A percentile compares a stretch with the other conserved stretches of the same genome.
Conservation (phyloP, 2,113 vertebrate species). For the Arenaria interpres region DNA sequence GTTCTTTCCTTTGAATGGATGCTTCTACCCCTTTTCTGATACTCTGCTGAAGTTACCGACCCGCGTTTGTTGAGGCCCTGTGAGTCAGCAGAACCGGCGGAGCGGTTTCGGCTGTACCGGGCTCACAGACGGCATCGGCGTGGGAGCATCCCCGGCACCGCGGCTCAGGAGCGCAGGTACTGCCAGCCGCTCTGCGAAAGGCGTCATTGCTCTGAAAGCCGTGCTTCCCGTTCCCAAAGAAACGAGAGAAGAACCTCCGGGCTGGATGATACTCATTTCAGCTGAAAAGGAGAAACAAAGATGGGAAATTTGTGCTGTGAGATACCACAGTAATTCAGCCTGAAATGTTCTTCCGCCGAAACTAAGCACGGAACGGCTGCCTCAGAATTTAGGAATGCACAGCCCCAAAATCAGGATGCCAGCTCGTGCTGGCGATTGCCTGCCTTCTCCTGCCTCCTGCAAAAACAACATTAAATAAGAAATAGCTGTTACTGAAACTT, state of each 20-base stretch:
- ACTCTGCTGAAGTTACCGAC: background rate
- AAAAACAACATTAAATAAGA: background rate
- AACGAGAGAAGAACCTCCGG: background rate
- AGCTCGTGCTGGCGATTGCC: background rate
- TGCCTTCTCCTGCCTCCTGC: background rate
- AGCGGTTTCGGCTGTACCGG: background rate
- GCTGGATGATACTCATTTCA: background rate
- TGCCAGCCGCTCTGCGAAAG: background rate
- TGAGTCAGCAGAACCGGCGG: slow-evolving; percentile 31
- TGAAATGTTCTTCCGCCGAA: background rate
- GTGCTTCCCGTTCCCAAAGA: background rate
- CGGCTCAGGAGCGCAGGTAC: background rate
- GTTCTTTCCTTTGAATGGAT: background rate
- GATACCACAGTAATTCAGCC: background rate
- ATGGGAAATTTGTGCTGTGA: background rate
- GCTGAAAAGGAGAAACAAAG: background rate
- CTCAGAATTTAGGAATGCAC: background rate
- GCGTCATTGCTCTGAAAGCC: background rate
- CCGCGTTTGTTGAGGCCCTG: background rate
- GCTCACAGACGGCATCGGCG: background rate
- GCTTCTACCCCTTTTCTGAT: background rate
- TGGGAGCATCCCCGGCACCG: background rate
- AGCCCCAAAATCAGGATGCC: background rate
- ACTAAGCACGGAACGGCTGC: background rate
- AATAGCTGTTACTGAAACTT: background rate